Conservation (phyloP, 2,888 invertebrate genomes). For the Sclerodermus sp. region DNA sequence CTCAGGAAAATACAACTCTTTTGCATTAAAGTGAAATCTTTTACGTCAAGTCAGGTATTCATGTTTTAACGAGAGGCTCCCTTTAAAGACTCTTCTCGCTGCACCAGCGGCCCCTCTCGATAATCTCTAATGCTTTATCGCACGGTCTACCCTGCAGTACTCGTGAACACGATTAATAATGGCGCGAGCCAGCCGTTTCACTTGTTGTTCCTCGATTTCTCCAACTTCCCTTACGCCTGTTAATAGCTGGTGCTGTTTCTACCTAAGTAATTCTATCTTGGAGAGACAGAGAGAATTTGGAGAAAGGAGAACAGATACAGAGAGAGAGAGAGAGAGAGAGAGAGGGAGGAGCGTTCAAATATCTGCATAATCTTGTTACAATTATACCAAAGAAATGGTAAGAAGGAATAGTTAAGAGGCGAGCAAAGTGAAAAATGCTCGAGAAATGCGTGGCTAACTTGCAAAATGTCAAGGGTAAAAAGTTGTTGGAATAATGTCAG, state of each 20-base stretch:
- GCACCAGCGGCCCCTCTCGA: constrained; percentile 22
- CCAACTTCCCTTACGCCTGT: not conserved
- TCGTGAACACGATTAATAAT: constrained; percentile 16
- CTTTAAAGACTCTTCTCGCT: constrained; percentile 24
- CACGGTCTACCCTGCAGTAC: not conserved
- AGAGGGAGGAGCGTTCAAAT: too few species aligned
- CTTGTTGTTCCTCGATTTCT: not conserved
- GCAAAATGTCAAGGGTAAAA: too few species aligned
- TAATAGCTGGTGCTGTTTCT: too few species aligned
- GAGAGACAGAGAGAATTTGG: too few species aligned
- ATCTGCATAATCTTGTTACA: too few species aligned
- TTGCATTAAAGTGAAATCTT: constrained; percentile 41
- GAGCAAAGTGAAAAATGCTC: too few species aligned
- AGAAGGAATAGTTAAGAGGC: too few species aligned
- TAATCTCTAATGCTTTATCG: constrained; percentile 35
- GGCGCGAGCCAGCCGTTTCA: not conserved
- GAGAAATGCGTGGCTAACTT: too few species aligned
- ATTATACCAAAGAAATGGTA: too few species aligned
- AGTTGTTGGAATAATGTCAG: too few species aligned
- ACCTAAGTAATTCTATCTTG: too few species aligned
- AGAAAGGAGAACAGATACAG: too few species aligned
- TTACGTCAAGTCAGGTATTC: constrained; percentile 50
- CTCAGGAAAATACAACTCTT: constrained; percentile 34
- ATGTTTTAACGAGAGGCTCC: constrained; percentile 47
- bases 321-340: not conserved